phyloP scores from a whole-genome alignment of 2,888 invertebrate genomes.

The Patella depressa region DNA sequence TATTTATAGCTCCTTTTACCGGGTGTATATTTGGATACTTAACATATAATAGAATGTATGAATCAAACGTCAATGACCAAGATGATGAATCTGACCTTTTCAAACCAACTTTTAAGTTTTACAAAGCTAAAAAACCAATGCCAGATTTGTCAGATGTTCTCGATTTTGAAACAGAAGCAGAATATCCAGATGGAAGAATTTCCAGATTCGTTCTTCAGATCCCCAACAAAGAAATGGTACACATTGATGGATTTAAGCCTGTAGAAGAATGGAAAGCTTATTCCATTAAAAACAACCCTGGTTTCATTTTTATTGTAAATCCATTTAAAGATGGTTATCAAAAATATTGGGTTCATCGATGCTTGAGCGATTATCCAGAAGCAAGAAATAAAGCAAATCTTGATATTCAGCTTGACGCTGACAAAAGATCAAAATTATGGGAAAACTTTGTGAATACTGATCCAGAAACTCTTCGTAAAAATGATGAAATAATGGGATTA shows the following conservation, averaged over 20 bases:
- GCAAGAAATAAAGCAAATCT: slow-evolving; percentile 76
- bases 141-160: slow-evolving; percentile 52
- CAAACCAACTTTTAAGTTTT: slow-evolving; percentile 57
- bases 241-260: slow-evolving; percentile 50
- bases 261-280: slow-evolving; percentile 58
- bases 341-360: slow-evolving; percentile 85
- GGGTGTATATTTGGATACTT: too few species aligned
- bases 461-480: slow-evolving; percentile 45
- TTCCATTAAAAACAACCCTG: slow-evolving; percentile 48
- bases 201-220: slow-evolving; percentile 34
- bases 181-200: slow-evolving; percentile 13
- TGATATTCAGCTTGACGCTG: slow-evolving; percentile 60
- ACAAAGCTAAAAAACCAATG: slow-evolving; percentile 53
- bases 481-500: slow-evolving; percentile 71
- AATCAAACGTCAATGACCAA: not conserved
- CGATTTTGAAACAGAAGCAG: slow-evolving; percentile 35
- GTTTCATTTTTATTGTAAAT: slow-evolving; percentile 86
- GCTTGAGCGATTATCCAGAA: slow-evolving; percentile 82
- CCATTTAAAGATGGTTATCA: slow-evolving; percentile 86
- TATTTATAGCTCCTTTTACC: too few species aligned
- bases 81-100: slow-evolving; percentile 47
- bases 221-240: slow-evolving; percentile 24
- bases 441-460: slow-evolving; percentile 37
- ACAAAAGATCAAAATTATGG: slow-evolving; percentile 39
- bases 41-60: not conserved